phyloP scores from a whole-genome alignment of 2,113 vertebrate species.

The Rhinolophus sinicus region DNA sequence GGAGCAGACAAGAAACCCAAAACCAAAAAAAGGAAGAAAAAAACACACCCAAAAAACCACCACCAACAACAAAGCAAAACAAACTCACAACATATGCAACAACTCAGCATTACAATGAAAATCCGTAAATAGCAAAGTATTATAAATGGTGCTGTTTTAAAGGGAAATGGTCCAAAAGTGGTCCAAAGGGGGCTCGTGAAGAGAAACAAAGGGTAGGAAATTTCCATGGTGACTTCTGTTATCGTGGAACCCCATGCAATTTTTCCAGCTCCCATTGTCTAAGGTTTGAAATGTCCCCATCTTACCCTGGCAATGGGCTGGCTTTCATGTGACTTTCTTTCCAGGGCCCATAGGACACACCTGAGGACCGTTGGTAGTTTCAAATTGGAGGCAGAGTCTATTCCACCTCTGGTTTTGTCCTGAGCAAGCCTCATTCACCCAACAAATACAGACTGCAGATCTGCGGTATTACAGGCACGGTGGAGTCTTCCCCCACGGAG shows the following conservation, averaged over 20 bases:
- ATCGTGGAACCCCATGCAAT: not conserved
- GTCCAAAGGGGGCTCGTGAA: not conserved
- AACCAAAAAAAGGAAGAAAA: not conserved
- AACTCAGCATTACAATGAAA: not conserved
- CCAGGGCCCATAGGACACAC: not conserved
- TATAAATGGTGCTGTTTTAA: conserved; percentile 9
- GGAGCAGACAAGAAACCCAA: not conserved
- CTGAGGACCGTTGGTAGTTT: not conserved
- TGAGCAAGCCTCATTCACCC: not conserved
- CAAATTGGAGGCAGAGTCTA: not conserved
- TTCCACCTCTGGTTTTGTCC: not conserved
- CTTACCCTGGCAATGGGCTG: not conserved
- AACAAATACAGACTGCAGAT: not conserved
- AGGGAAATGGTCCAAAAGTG: not conserved
- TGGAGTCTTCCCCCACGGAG: not conserved
- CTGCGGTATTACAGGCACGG: too few relatives aligned
- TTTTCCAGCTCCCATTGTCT: not conserved
- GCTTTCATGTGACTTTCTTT: not conserved
- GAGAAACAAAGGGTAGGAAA: not conserved
- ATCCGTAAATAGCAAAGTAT: not conserved
- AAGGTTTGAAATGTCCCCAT: not conserved
- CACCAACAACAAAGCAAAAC: not conserved
- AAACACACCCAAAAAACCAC: not conserved
- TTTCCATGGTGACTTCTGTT: not conserved
- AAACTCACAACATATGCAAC: not conserved